phyloP scores from a whole-genome alignment of 1,140 invertebrate species.

The Brachionus paranguensis region DNA sequence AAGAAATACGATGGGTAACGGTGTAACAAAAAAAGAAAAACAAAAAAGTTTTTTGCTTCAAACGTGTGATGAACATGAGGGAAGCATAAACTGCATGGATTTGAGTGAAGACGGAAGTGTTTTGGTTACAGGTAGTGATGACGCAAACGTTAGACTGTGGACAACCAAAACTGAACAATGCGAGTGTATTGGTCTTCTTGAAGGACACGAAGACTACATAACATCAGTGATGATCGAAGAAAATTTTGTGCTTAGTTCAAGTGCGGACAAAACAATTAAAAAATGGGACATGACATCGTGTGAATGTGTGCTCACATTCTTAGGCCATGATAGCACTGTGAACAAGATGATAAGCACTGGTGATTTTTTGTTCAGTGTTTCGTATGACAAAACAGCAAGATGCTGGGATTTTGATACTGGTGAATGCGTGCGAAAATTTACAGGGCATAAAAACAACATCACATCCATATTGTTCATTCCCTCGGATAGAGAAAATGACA shows the following conservation, averaged over 20 bases:
- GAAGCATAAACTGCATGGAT: conserved; percentile 59
- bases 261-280: conserved; percentile 58
- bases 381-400: conserved; percentile 58
- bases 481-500: conserved; percentile 45
- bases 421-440: conserved; percentile 53
- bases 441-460: conserved; percentile 59
- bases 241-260: conserved; percentile 58
- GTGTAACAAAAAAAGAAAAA: conserved; percentile 37
- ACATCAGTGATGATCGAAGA: conserved; percentile 58
- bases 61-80: conserved; percentile 51
- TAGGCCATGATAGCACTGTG: conserved; percentile 57
- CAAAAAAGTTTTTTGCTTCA: conserved; percentile 21
- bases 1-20: conserved; percentile 2
- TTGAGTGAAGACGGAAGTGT: conserved; percentile 60
- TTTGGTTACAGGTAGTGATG: conserved; percentile 59
- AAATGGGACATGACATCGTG: conserved; percentile 61
- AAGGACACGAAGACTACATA: conserved; percentile 58
- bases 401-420: conserved; percentile 59
- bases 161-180: conserved; percentile 56
- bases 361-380: conserved; percentile 59
- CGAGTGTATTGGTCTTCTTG: conserved; percentile 59
- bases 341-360: conserved; percentile 59
- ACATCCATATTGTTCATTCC: conserved; percentile 59
- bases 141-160: conserved; percentile 58
- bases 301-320: conserved; percentile 56